These are phyloP conservation scores for Pygocentrus nattereri DNA, from an alignment of 2,797 vertebrate species.

Conservation along the genomic window DNA sequence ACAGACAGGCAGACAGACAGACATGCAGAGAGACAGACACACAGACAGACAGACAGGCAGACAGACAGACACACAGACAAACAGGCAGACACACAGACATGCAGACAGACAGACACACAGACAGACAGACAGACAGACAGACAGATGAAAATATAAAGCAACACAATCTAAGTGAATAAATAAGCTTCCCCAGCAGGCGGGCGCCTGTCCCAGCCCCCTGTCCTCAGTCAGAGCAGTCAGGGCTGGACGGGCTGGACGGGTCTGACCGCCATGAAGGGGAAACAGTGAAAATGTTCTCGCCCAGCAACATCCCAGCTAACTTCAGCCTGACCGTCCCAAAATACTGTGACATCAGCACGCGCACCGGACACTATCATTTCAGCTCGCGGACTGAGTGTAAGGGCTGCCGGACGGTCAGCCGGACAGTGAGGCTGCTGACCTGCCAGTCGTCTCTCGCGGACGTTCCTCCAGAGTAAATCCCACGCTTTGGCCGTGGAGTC, in stretches of 20 bases:
- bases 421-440: conserved; percentile 79
- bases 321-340: conserved; percentile 80
- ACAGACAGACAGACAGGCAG: no score
- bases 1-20: no score
- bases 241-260: no score
- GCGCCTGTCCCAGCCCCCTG: not conserved
- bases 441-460: conserved; percentile 90
- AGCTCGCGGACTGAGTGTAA: conserved; percentile 1
- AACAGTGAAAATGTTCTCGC: no score
- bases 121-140: no score
- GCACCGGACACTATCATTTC: not conserved
- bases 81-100: no score
- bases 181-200: no score
- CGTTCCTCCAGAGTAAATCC: conserved; percentile 91
- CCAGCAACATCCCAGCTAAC: conserved; percentile 51
- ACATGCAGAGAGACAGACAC: no score
- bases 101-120: no score
- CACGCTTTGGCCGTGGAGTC: conserved; percentile 91
- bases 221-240: not conserved
- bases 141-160: no score
- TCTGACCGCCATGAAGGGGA: no score
- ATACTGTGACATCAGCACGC: conserved; percentile 43
- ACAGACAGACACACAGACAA: no score
- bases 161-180: not conserved
- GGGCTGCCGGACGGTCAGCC: not conserved